Evolutionary conservation across 1,140 invertebrate genomes (phyloP).

Genomic region (Brachionus rotundiformis): DNA sequence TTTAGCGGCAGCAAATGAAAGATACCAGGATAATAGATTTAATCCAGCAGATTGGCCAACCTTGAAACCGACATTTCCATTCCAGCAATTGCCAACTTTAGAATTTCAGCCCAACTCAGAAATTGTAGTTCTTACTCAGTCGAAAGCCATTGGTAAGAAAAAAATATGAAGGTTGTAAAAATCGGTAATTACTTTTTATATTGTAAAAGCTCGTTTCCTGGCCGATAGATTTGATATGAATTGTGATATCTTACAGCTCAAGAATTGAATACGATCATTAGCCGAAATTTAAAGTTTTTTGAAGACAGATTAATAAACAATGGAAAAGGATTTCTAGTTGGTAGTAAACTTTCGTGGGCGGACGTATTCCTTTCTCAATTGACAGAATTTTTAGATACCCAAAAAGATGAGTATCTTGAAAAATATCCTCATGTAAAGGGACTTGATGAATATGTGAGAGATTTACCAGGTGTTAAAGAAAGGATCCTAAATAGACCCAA

Average conservation of each 20-base stretch:
- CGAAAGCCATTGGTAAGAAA: conserved; percentile 10
- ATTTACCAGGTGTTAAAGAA: not conserved
- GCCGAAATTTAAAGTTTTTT: not conserved
- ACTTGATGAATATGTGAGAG: conserved; percentile 22
- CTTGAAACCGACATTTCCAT: conserved; percentile 54
- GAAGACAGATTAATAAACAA: conserved; percentile 40
- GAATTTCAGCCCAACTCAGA: not conserved
- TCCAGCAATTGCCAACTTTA: conserved; percentile 52
- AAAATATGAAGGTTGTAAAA: too few species aligned
- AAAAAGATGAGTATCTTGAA: not conserved
- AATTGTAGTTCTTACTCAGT: not conserved
- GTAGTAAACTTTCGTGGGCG: not conserved
- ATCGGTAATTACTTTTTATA: not conserved
- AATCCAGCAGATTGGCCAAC: conserved; percentile 53
- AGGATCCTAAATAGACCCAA: conserved; percentile 17
- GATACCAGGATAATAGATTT: conserved; percentile 54
- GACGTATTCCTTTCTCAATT: conserved; percentile 27
- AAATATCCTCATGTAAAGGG: not conserved
- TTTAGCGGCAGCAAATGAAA: conserved; percentile 52
- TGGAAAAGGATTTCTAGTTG: conserved; percentile 32
- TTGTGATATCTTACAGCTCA: not conserved
- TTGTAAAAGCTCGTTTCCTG: conserved; percentile 26
- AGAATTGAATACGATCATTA: not conserved
- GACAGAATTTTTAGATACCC: conserved; percentile 2
- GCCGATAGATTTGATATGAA: conserved; percentile 13